These are phyloP conservation scores for Lysandra coridon DNA, from an alignment of 2,888 invertebrate genomes.

Conservation along the genomic window DNA sequence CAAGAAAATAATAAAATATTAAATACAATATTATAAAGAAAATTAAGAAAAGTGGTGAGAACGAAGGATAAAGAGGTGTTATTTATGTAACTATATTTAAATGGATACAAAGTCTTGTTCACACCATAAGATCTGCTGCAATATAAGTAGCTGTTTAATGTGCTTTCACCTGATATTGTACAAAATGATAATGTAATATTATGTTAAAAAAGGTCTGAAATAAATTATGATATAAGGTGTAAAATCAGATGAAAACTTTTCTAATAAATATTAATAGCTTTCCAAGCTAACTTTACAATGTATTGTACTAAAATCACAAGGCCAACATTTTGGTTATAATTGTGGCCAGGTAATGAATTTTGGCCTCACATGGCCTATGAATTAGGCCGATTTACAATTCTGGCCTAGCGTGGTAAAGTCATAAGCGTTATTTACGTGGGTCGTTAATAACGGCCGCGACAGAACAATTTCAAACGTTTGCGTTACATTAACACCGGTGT, in stretches of 20 bases:
- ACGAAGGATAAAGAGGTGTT: background rate
- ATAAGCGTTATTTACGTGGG: conserved; percentile 48
- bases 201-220: background rate
- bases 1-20: background rate
- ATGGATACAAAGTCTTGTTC: background rate
- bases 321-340: background rate
- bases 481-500: conserved; percentile 60
- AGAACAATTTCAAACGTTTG: conserved; percentile 62
- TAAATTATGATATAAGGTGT: no score
- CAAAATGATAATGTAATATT: background rate
- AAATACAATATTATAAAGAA: background rate
- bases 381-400: conserved; percentile 7
- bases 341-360: conserved; percentile 11
- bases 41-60: background rate
- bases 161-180: background rate
- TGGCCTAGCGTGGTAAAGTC: conserved; percentile 22
- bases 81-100: background rate
- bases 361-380: conserved; percentile 15
- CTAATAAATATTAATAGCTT: background rate
- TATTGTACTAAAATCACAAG: background rate
- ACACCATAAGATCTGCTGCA: background rate
- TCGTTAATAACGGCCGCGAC: conserved; percentile 65
- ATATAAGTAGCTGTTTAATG: background rate
- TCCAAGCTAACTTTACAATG: background rate
- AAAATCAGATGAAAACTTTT: background rate